A percentile compares a stretch with the other conserved stretches of the same genome.
phyloP scores from a whole-genome alignment of 2,797 vertebrate genomes.

The Melanotaenia parkinsoni region DNA sequence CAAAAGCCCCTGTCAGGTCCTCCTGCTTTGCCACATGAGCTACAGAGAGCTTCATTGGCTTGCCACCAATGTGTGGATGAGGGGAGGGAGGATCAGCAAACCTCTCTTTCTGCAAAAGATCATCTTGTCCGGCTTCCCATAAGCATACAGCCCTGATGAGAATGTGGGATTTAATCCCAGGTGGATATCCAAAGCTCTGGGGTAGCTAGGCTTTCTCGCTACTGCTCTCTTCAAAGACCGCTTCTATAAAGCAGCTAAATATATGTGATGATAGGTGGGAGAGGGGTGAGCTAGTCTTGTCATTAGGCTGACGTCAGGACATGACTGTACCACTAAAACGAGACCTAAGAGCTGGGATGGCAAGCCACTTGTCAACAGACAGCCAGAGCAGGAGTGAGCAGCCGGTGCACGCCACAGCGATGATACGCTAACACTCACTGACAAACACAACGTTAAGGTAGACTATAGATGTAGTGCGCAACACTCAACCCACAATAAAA shows the following conservation, averaged over 20 bases:
- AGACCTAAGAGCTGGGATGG: slow-evolving; percentile 48
- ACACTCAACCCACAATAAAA: slow-evolving; percentile 79
- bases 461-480: slow-evolving; percentile 80
- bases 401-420: slow-evolving; percentile 55
- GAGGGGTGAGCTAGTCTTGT: slow-evolving; percentile 42
- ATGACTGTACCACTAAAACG: slow-evolving; percentile 60
- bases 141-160: slow-evolving; percentile 65
- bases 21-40: slow-evolving; percentile 71
- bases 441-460: slow-evolving; percentile 54
- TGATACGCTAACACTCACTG: slow-evolving; percentile 63
- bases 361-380: slow-evolving; percentile 24
- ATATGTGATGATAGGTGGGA: slow-evolving; percentile 59
- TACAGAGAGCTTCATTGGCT: slow-evolving; percentile 71
- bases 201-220: slow-evolving; percentile 64
- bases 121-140: slow-evolving; percentile 74
- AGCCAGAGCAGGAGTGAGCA: slow-evolving; percentile 48
- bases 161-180: slow-evolving; percentile 79
- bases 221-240: slow-evolving; percentile 65
- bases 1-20: slow-evolving; percentile 82
- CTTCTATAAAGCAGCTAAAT: slow-evolving; percentile 59
- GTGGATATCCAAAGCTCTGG: slow-evolving; percentile 68
- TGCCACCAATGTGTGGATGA: slow-evolving; percentile 69
- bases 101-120: slow-evolving; percentile 82
- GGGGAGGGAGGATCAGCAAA: slow-evolving; percentile 74
- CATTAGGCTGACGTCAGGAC: slow-evolving; percentile 49